Base-by-base conservation (phyloP, 2,888 invertebrate genomes). In the Ernsta delagoae region DNA sequence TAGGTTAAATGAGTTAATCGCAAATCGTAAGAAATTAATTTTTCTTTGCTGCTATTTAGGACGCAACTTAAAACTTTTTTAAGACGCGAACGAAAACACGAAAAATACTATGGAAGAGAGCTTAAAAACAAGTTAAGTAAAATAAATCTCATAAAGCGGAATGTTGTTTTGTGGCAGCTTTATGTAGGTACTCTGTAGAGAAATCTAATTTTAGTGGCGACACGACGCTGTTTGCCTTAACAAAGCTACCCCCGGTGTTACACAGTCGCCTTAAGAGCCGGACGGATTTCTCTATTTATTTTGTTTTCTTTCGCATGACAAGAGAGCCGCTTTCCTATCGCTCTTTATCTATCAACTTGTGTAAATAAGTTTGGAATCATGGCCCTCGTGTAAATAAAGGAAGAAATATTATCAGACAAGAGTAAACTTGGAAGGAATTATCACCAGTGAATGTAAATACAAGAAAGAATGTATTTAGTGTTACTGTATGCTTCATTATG, bases 331-430 rank as follows among this genome's bases (percentile, higher is more conserved):
- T 80, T 76, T 79, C 79, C 83, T 88, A 87, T 88, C 89, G 85
- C 84, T 78, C 83, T 89, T 88, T 89, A 88, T 89, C 88, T 89
- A 87, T 88, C 86, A 89, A 86, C 85, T 83, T 83, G 85, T 85
- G 82, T 90, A 88, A 86, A 88, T 85, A 88, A 82, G 81, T 77
- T 79, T 73, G 77, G 82, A 87, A 85, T 85, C 87, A 88, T 88
- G 85, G 85, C 83, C 77, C 72, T 83, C 85, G 78, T 80, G 83
- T 90, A 90, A 89, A 90, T 87, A 89, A 80, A 86, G 79, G 79
- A 84, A 88, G 83, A 89, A 88, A 83, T 88, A 87, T 87, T 87
- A 88, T 88, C 87, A 83, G 83, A 73, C 73, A 71, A 79, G 80
- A 80, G 84, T 90, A 89, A 88, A 88, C 88, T 82, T 76, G 73